Percentiles rank a stretch among this genome's conserved stretches.
Evolutionary conservation across 2,113 vertebrate species (phyloP).

Genomic region (Balaeniceps rex): DNA sequence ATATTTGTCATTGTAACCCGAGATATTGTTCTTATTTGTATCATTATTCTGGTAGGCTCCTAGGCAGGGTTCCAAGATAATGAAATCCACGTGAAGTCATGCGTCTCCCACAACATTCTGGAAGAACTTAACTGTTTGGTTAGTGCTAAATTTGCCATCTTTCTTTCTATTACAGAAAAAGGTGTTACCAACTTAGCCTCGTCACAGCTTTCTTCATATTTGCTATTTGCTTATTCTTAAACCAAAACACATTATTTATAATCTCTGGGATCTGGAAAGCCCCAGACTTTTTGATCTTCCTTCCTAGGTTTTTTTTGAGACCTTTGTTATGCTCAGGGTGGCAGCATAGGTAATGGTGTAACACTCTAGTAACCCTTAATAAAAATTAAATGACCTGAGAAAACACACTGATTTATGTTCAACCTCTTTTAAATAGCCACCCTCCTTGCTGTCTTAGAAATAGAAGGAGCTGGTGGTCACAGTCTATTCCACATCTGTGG

Average conservation of each 20-base stretch:
- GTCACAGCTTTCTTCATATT: neutral
- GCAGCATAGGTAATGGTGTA: neutral
- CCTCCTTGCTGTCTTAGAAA: neutral
- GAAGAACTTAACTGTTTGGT: neutral
- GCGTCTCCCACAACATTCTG: neutral
- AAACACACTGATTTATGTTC: neutral
- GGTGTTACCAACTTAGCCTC: neutral
- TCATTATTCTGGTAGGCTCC: neutral
- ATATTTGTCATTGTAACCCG: neutral
- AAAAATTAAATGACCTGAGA: neutral
- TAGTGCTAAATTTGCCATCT: neutral
- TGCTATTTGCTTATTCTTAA: neutral
- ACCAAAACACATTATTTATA: neutral
- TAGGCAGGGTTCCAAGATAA: neutral
- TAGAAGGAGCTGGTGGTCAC: neutral
- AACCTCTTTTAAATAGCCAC: neutral
- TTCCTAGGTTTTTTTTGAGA: neutral
- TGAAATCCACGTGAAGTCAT: accelerated
- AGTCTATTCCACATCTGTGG: neutral
- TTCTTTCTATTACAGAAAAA: neutral
- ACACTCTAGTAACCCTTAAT: neutral
- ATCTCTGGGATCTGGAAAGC: neutral
- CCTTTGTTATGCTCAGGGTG: neutral
- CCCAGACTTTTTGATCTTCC: neutral
- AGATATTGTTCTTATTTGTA: neutral